Conservation (phyloP, 1,140 invertebrate genomes). For the Tribolium madens region DNA sequence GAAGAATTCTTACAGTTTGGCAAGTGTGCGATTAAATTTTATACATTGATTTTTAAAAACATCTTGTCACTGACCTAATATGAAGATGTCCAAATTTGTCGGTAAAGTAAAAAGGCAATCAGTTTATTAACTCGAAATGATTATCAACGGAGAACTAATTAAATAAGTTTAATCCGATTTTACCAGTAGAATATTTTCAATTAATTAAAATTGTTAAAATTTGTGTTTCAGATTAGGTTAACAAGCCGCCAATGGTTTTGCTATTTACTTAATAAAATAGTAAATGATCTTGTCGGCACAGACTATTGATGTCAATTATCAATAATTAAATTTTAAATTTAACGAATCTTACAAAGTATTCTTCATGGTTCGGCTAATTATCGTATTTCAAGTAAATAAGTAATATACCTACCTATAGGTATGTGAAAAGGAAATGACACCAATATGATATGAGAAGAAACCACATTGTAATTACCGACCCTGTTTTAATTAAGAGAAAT, state of each 20-base stretch:
- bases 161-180: constrained; percentile 2
- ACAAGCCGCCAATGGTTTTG: constrained; percentile 14
- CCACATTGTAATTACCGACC: neutral
- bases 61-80: too few species aligned
- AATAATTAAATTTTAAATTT: constrained; percentile 29
- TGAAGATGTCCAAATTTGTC: constrained; percentile 20
- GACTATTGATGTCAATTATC: constrained; percentile 16
- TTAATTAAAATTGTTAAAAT: constrained; percentile 39
- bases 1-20: too few species aligned
- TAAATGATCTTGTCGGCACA: constrained; percentile 22
- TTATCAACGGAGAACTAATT: neutral
- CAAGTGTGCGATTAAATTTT: too few species aligned
- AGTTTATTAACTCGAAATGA: neutral
- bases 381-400: constrained; percentile 4
- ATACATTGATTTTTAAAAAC: too few species aligned
- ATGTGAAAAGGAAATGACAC: constrained; percentile 17
- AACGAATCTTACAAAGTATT: neutral
- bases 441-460: constrained; percentile 5
- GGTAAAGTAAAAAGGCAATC: constrained; percentile 7
- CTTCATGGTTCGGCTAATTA: constrained; percentile 9
- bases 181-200: constrained; percentile 3
- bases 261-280: constrained; percentile 3
- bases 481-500: constrained; percentile 10
- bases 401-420: neutral
- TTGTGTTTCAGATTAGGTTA: constrained; percentile 26